phyloP scores from a whole-genome alignment of 2,113 vertebrate genomes.

The Podarcis muralis region DNA sequence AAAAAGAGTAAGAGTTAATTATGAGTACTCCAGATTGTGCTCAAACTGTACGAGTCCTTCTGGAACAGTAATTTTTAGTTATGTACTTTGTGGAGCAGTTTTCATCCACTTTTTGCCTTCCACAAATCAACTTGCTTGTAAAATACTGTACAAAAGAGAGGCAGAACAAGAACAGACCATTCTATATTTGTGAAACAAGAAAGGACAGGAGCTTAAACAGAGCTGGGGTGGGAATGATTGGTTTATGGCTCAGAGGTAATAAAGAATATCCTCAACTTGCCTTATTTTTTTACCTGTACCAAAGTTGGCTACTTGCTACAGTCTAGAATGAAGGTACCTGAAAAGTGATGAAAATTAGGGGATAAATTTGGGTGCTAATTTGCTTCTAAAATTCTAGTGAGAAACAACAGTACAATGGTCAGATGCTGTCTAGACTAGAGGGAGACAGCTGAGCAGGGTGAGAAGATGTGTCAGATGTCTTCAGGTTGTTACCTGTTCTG shows the following conservation, averaged over 20 bases:
- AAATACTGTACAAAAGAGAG: background rate
- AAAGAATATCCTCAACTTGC: background rate
- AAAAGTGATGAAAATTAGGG: background rate
- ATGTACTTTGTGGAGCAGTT: background rate
- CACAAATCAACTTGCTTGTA: background rate
- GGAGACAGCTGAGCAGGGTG: too few relatives aligned
- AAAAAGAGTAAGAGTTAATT: slow-evolving; percentile 1
- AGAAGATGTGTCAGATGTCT: too few relatives aligned
- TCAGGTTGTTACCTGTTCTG: too few relatives aligned
- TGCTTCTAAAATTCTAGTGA: background rate
- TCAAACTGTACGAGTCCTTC: background rate
- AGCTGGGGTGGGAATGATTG: background rate
- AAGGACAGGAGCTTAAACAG: slow-evolving; percentile 21
- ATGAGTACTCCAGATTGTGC: background rate
- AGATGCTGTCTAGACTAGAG: background rate
- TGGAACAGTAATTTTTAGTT: slow-evolving; percentile 10
- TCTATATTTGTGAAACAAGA: slow-evolving; percentile 8
- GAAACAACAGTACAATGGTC: background rate
- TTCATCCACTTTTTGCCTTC: background rate
- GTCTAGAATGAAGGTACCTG: background rate
- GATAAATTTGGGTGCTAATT: background rate
- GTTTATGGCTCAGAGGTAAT: background rate
- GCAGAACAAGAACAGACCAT: slow-evolving; percentile 13
- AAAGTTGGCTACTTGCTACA: background rate
- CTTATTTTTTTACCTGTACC: background rate